Conservation (phyloP, 2,888 invertebrate species). For the Lithosia quadra region DNA sequence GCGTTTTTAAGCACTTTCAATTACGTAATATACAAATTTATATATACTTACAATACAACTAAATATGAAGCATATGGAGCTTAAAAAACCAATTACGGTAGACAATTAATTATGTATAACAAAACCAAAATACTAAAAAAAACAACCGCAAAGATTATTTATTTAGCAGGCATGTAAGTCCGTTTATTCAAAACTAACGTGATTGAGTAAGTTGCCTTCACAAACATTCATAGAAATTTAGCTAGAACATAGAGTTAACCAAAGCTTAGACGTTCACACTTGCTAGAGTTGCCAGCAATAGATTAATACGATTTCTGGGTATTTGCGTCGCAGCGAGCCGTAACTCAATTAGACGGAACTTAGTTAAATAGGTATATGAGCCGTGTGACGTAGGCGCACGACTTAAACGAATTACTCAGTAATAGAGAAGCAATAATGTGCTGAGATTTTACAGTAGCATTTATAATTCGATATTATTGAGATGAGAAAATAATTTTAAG, state of each 20-base stretch:
- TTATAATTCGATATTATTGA: neutral
- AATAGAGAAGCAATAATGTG: constrained; percentile 34
- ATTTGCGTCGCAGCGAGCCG: constrained; percentile 48
- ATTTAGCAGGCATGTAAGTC: neutral
- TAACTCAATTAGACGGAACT: constrained; percentile 53
- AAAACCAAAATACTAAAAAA: neutral
- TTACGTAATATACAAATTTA: too few species aligned
- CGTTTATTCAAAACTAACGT: neutral
- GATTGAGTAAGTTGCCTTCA: neutral
- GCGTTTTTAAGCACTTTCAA: neutral
- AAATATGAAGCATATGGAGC: too few species aligned
- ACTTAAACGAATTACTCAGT: constrained; percentile 50
- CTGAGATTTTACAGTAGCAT: constrained; percentile 11
- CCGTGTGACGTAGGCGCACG: constrained; percentile 38
- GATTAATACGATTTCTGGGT: constrained; percentile 52
- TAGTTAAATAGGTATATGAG: constrained; percentile 52
- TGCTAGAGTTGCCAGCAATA: constrained; percentile 20
- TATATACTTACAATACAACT: too few species aligned
- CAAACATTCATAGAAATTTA: neutral
- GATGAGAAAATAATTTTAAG: neutral
- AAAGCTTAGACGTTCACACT: constrained; percentile 27
- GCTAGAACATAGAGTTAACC: neutral
- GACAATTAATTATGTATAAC: neutral
- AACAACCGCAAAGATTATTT: neutral
- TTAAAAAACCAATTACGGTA: neutral